Evolutionary conservation across 2,113 vertebrate species (phyloP).

Genomic region (Mastomys natalensis): DNA sequence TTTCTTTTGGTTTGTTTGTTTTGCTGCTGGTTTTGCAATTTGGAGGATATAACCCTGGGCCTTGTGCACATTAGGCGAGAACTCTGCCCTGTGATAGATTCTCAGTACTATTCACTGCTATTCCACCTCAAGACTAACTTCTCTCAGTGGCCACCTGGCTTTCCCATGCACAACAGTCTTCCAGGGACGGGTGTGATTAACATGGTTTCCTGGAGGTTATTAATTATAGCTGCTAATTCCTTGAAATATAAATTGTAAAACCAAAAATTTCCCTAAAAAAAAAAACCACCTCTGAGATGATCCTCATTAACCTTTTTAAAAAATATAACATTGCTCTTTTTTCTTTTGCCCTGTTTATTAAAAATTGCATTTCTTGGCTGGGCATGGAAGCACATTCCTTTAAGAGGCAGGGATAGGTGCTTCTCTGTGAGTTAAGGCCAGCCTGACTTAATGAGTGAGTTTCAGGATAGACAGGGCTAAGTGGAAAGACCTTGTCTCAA

Average conservation of each 20-base stretch:
- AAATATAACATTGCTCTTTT: slow-evolving; percentile 12
- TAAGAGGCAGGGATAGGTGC: not conserved
- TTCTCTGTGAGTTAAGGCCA: not conserved
- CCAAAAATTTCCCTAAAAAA: slow-evolving; percentile 19
- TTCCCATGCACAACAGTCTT: not conserved
- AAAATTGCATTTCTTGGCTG: not conserved
- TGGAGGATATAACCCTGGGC: not conserved
- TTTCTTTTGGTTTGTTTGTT: not conserved
- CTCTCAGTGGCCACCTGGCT: not conserved
- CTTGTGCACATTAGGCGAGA: not conserved
- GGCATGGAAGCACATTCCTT: not conserved
- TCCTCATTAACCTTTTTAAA: not conserved
- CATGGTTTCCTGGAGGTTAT: not conserved
- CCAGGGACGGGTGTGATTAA: not conserved
- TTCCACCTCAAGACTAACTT: not conserved
- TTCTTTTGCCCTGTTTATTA: not conserved
- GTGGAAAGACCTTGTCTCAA: not conserved
- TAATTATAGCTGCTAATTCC: not conserved
- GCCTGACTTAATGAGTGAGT: not conserved
- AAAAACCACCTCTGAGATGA: not conserved
- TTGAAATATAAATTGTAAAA: slow-evolving; percentile 40
- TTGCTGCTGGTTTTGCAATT: not conserved
- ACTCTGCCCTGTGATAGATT: not conserved
- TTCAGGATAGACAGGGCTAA: not conserved
- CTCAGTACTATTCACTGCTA: not conserved